Conservation (phyloP, 2,113 vertebrate genomes). For the Chaetodon auriga region DNA sequence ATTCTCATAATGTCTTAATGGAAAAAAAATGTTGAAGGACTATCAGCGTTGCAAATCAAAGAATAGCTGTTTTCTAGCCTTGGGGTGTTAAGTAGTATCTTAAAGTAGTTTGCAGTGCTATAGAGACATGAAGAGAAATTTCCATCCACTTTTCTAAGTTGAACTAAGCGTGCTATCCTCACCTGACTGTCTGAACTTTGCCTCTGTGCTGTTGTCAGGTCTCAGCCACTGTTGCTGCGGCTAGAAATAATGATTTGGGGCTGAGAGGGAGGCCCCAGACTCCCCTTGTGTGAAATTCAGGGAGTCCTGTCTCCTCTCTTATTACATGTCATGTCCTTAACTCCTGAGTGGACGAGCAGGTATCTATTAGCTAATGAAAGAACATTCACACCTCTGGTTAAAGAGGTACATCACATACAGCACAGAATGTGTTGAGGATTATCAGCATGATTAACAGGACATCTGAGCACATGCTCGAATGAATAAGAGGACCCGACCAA, state of each 20-base stretch:
- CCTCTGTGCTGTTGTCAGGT: conserved; percentile 10
- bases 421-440: conserved; percentile 52
- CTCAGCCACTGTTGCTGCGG: conserved; percentile 16
- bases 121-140: not conserved
- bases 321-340: conserved; percentile 57
- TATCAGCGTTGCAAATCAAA: not conserved
- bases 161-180: not conserved
- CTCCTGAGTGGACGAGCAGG: conserved; percentile 30
- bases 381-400: conserved; percentile 47
- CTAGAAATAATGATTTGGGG: conserved; percentile 34
- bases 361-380: conserved; percentile 51
- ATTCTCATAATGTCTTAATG: not conserved
- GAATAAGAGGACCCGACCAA: conserved; percentile 7
- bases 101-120: not conserved
- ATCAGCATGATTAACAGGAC: conserved; percentile 48
- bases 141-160: not conserved
- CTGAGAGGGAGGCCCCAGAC: conserved; percentile 12
- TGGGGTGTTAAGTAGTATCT: not conserved
- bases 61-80: too few relatives aligned
- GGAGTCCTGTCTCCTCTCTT: conserved; percentile 55
- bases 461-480: not conserved
- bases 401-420: conserved; percentile 1
- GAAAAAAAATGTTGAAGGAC: not conserved
- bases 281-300: conserved; percentile 34
- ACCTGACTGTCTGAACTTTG: conserved; percentile 8